Percentiles rank a stretch among this genome's conserved stretches.
phyloP scores from a whole-genome alignment of 2,888 invertebrate species.

The Aspidiotus rigidus region DNA sequence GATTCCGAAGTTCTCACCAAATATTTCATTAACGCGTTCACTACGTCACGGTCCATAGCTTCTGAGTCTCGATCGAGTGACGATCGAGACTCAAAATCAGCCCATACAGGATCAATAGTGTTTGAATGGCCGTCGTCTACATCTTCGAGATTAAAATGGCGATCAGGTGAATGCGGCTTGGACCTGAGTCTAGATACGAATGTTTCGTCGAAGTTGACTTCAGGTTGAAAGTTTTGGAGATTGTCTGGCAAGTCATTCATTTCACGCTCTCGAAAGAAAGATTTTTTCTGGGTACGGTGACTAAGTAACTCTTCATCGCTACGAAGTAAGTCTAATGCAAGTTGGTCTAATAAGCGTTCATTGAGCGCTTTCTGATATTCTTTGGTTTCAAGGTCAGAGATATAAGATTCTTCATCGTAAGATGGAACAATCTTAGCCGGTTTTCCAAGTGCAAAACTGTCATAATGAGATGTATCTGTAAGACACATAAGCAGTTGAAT shows the following conservation, averaged over 20 bases:
- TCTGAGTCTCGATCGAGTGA: constrained; percentile 12
- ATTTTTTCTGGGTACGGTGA: constrained; percentile 33
- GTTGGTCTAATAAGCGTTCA: constrained; percentile 37
- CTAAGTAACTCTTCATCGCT: constrained; percentile 22
- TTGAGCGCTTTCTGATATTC: constrained; percentile 30
- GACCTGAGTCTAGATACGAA: constrained; percentile 38
- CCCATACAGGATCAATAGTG: constrained; percentile 50
- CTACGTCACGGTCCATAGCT: constrained; percentile 8
- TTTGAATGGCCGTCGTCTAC: constrained; percentile 49
- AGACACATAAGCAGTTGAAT: too few species aligned
- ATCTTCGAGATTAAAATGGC: constrained; percentile 31
- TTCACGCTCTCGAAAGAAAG: constrained; percentile 40
- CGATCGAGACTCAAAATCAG: constrained; percentile 46
- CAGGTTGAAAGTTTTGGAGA: constrained; percentile 36
- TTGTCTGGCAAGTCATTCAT: constrained; percentile 35
- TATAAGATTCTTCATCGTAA: constrained; percentile 13
- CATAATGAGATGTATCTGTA: too few species aligned
- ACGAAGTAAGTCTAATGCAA: constrained; percentile 38
- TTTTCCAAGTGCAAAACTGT: too few species aligned
- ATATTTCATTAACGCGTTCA: constrained; percentile 19
- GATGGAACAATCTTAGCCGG: neutral
- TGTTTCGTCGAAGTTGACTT: constrained; percentile 31
- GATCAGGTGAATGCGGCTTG: constrained; percentile 30
- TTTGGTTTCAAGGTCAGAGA: constrained; percentile 11
- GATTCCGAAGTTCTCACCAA: constrained; percentile 36